Evolutionary conservation across 2,888 invertebrate genomes (phyloP), one percentile per base, ranked within the genome.

Genomic region (Eueremaeus valkanovi): DNA sequence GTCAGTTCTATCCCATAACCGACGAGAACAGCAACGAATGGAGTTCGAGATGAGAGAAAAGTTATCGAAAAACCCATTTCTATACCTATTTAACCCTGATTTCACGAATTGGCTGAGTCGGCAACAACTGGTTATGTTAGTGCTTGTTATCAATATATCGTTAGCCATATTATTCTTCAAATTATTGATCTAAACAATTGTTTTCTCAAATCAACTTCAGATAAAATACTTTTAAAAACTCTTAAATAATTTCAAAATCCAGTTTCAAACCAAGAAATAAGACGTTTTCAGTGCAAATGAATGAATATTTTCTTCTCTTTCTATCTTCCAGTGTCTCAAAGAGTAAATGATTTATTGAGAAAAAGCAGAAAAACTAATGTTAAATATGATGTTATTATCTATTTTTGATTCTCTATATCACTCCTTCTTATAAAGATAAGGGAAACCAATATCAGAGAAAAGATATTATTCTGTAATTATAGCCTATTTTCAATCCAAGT

Each of bases 141-240:
- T 95, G 82, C 88, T 95, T 82, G 91, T 95, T 87, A 90, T 93
- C 87, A 95, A 95, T 87, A 90, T 95, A 86, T 91, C 92, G 81
- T 87, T 95, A 88, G 95, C 93, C 85, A 90, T 95, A 86, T 90
- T 95, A 90, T 95, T 95, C 88, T 92, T 93, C 88, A 94, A 94
- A 86, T 88, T 95, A 72, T 72, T 75, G 31, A 18, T 75, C 18
- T 75, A 72, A 58, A n/a, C 51, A 21, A 21, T 6, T 29, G 31
- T 36, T 66, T 31, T 24, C 31, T 1, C 27, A 40, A 70, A 42
- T 70, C 18, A 21, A 29, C n/a, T 33, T 36, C 13, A 18, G 40
- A 21, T 68, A 11, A 36, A 5, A 36, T 8, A 36, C 11, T 8
- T 36, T 36, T 5, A 36, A 36, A 36, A 36, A 36, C 36, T 36